Evolutionary conservation across 2,113 vertebrate genomes (phyloP), one percentile per base, ranked within the genome.

Genomic region (Callithrix jacchus): DNA sequence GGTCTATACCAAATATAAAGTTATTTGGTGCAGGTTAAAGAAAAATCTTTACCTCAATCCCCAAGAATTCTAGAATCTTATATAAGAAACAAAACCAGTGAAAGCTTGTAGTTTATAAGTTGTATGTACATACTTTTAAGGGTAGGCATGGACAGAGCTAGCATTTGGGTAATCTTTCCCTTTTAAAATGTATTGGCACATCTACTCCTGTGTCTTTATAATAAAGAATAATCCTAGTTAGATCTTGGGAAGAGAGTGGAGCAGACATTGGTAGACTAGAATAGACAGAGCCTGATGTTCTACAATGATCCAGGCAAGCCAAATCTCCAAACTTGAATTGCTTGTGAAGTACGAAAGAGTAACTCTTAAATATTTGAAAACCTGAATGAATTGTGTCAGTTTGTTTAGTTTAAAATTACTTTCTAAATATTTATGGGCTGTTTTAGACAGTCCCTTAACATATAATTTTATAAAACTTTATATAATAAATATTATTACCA

Each of bases 361-460:
- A 74, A 86, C 8, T 73, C 56, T 66, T 64, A 66, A 82, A 71
- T 71, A 84, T 61, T 35, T 30, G 42, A 83, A 93, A 76, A n/a
- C 49, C 11, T 71, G 13, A 47, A 71, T 70, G 32, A 58, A 93
- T 52, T 93, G 16, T 52, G 10, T n/a, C 10, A 80, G 21, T 66
- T 23, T 40, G 27, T 73, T 87, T 56, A 81, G 45, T 52, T 27
- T 35, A 79, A 94, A 93, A 94, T 79, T 71, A 89, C 68, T 89
- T 96, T 92, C 84, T 74, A 94, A 96, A 79, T 93, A 96, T 93
- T 85, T 95, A 92, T 64, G 16, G 37, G 58, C 73, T 86, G 76
- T 37, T 66, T 89, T 84, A 84, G 13, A 58, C 37, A 86, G 6
- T 82, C 21, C 86, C 74, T 61, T 84, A 52, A 71, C 6, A 70